Conservation (phyloP, 1,140 invertebrate genomes). For the Plectus sambesii region DNA sequence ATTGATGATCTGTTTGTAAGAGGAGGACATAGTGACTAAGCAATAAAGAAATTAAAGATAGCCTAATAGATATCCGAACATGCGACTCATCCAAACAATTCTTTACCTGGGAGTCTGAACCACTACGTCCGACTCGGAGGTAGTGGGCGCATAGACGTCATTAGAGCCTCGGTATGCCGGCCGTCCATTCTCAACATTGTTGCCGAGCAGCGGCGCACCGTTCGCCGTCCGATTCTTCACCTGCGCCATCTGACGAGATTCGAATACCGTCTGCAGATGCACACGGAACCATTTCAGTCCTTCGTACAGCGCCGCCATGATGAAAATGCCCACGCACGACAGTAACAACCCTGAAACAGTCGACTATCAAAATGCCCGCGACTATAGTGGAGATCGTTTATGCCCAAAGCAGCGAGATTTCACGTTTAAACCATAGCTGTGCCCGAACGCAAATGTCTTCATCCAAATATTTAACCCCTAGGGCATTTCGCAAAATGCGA, state of each 20-base stretch:
- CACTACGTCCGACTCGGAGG: constrained; percentile 1
- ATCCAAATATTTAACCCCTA: no score
- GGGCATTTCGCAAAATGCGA: no score
- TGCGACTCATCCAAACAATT: constrained; percentile 7
- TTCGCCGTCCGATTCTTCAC: constrained; percentile 7
- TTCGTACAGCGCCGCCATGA: constrained; percentile 33
- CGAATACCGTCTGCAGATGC: constrained; percentile 30
- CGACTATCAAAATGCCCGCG: no score
- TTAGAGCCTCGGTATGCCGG: constrained; percentile 1
- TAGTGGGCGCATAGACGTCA: constrained; percentile 16
- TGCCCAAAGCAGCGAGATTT: no score
- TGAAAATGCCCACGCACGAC: constrained; percentile 29
- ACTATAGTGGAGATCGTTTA: no score
- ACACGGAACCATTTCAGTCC: constrained; percentile 37
- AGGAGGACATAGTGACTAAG: no score
- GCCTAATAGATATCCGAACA: background rate
- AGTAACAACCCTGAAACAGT: constrained; percentile 29
- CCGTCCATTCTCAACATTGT: background rate
- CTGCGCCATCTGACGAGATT: no score
- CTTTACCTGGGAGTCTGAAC: constrained; percentile 11
- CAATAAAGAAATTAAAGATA: constrained; percentile 1
- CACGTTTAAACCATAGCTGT: background rate
- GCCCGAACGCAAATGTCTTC: no score
- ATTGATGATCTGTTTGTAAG: no score
- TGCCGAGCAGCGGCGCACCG: constrained; percentile 7